Conservation (phyloP, 30 jellyfish, hydroid and myxozoan species). For the Sanderia malayensis region DNA sequence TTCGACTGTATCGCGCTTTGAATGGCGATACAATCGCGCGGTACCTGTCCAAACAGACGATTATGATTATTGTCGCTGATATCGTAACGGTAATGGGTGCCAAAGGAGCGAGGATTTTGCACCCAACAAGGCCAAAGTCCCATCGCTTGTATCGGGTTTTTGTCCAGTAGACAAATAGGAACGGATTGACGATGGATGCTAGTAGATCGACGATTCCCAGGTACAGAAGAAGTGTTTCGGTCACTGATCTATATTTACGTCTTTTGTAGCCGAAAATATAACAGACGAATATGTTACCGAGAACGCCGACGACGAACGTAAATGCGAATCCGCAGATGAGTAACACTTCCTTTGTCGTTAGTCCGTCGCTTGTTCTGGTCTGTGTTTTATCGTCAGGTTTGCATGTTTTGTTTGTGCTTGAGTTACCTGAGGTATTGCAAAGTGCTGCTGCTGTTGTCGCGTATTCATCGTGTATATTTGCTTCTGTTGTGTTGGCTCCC, state of each 20-base stretch:
- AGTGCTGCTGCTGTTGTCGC: too few species aligned
- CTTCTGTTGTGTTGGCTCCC: too few species aligned
- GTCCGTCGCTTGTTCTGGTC: too few species aligned
- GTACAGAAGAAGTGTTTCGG: slow-evolving; percentile 47
- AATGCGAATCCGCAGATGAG: slow-evolving; percentile 20
- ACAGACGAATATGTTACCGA: slow-evolving; percentile 60
- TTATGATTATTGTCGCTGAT: slow-evolving; percentile 49
- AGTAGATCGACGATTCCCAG: slow-evolving; percentile 53
- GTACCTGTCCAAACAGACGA: slow-evolving; percentile 49
- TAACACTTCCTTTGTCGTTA: slow-evolving; percentile 3
- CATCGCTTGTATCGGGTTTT: slow-evolving; percentile 39
- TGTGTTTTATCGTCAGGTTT: too few species aligned
- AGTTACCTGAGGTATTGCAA: too few species aligned
- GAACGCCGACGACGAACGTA: slow-evolving; percentile 43
- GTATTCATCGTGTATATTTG: too few species aligned
- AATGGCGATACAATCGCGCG: slow-evolving; percentile 46
- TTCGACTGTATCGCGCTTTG: slow-evolving; percentile 20
- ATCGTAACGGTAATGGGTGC: slow-evolving; percentile 29
- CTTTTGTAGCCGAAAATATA: slow-evolving; percentile 44
- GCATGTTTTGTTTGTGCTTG: too few species aligned
- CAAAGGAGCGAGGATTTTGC: slow-evolving; percentile 44
- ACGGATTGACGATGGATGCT: slow-evolving; percentile 62
- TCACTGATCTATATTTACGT: slow-evolving; percentile 19
- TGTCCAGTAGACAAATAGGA: slow-evolving; percentile 42
- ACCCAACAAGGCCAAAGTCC: slow-evolving; percentile 65